Evolutionary conservation across 2,888 invertebrate genomes (phyloP).

Genomic region (Calliphora vomitoria): DNA sequence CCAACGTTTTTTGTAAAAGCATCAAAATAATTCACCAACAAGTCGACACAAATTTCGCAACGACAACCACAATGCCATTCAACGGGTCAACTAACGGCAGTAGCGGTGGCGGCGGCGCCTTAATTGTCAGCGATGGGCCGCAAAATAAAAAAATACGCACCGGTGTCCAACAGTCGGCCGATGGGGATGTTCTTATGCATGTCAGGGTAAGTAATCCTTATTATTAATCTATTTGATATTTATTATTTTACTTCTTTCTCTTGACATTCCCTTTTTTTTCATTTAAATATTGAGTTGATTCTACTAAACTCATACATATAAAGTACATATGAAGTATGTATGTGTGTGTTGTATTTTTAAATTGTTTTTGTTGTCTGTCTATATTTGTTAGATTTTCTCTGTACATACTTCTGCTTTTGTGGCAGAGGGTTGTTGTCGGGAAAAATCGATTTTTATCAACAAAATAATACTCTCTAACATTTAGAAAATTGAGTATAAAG

Average conservation of each 20-base stretch:
- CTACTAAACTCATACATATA: not conserved
- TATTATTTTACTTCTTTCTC: no score
- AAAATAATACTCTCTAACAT: conserved; percentile 6
- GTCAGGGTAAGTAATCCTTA: conserved; percentile 81
- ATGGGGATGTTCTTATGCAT: conserved; percentile 82
- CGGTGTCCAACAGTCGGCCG: conserved; percentile 83
- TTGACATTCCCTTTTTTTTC: conserved; percentile 13
- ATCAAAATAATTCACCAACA: conserved; percentile 82
- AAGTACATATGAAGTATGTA: not conserved
- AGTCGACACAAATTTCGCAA: conserved; percentile 79
- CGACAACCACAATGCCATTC: conserved; percentile 82
- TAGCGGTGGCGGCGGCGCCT: conserved; percentile 81
- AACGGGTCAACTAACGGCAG: conserved; percentile 84
- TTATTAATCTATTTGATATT: not conserved
- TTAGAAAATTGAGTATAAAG: conserved; percentile 14
- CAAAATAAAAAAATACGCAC: conserved; percentile 84
- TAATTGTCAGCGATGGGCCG: conserved; percentile 83
- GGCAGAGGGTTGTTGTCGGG: conserved; percentile 74
- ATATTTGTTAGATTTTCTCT: conserved; percentile 9
- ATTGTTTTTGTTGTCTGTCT: not conserved
- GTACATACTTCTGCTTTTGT: not conserved
- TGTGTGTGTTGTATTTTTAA: not conserved
- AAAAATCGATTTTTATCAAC: conserved; percentile 82
- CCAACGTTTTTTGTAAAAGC: conserved; percentile 70
- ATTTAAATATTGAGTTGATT: no score